Percentiles rank a stretch among this genome's conserved stretches.
phyloP scores from a whole-genome alignment of 2,113 vertebrate genomes.

The Thunnus maccoyii region DNA sequence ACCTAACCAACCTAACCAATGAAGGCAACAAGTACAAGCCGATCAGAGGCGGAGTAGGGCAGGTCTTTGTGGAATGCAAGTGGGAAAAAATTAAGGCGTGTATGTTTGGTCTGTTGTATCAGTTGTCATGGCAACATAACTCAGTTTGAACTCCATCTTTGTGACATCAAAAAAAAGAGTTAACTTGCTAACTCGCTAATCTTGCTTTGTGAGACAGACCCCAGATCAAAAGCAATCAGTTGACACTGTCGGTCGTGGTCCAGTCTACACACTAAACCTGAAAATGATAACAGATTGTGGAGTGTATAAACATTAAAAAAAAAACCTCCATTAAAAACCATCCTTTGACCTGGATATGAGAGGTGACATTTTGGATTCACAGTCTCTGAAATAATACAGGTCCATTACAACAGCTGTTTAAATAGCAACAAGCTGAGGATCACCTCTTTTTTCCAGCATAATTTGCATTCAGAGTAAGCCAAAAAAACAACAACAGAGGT shows the following conservation, averaged over 20 bases:
- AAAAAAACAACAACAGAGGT: slow-evolving; percentile 2
- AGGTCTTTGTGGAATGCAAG: too few relatives aligned
- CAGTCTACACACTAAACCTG: not conserved
- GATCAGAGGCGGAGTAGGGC: too few relatives aligned
- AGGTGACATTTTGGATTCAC: slow-evolving; percentile 48
- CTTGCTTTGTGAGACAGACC: slow-evolving; percentile 26
- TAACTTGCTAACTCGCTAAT: slow-evolving; percentile 7
- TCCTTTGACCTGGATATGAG: slow-evolving; percentile 24
- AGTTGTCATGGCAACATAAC: not conserved
- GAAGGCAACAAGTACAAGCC: too few relatives aligned
- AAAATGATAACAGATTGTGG: slow-evolving; percentile 8
- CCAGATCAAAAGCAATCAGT: not conserved
- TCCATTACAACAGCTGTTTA: slow-evolving; percentile 21
- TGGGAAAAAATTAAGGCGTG: too few relatives aligned
- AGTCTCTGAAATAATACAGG: slow-evolving; percentile 40
- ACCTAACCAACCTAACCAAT: too few relatives aligned
- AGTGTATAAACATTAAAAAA: not conserved
- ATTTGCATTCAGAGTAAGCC: slow-evolving; percentile 48
- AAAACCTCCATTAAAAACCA: slow-evolving; percentile 14
- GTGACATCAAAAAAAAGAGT: not conserved
- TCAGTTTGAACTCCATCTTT: not conserved
- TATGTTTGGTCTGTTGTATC: slow-evolving; percentile 7
- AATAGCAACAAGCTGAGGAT: slow-evolving; percentile 32
- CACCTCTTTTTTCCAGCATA: slow-evolving; percentile 57
- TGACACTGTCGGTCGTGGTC: too few relatives aligned